A percentile compares a stretch with the other conserved stretches of the same genome.
Conservation (phyloP, 2,797 vertebrate genomes). For the Babyrousa celebensis region DNA sequence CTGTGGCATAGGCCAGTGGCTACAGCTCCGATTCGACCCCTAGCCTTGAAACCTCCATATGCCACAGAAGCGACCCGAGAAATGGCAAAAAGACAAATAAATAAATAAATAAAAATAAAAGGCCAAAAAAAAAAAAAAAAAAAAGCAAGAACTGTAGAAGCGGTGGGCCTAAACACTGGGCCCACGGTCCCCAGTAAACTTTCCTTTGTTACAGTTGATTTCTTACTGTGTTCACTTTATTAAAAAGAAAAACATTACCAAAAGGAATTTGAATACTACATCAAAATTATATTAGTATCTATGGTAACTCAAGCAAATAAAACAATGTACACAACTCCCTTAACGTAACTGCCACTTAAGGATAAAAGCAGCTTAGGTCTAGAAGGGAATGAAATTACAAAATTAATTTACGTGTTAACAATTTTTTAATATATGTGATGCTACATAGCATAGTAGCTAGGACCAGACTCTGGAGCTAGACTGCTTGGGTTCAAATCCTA, state of each 20-base stretch:
- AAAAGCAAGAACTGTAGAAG: constrained; percentile 17
- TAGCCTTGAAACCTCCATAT: no score
- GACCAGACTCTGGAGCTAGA: not conserved
- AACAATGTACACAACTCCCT: not conserved
- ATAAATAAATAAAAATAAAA: no score
- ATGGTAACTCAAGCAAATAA: constrained; percentile 69
- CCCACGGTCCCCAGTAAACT: not conserved
- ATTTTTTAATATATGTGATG: constrained; percentile 5
- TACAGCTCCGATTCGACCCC: no score
- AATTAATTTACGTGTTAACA: not conserved
- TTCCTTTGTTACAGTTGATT: not conserved
- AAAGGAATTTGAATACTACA: constrained; percentile 24
- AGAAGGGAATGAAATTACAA: constrained; percentile 21
- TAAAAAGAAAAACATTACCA: constrained; percentile 44
- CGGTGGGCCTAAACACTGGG: not conserved
- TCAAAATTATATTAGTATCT: constrained; percentile 61
- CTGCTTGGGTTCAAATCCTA: not conserved
- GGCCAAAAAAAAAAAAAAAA: no score
- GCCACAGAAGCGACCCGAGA: no score
- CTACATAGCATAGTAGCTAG: not conserved
- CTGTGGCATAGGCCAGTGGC: no score
- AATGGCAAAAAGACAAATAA: no score
- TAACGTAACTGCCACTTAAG: constrained; percentile 48
- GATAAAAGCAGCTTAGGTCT: not conserved
- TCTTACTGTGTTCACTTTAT: not conserved